Evolutionary conservation across 23 tunicate species (phyloP), one percentile per base, ranked within the genome.

Genomic region (Corella eumyota): DNA sequence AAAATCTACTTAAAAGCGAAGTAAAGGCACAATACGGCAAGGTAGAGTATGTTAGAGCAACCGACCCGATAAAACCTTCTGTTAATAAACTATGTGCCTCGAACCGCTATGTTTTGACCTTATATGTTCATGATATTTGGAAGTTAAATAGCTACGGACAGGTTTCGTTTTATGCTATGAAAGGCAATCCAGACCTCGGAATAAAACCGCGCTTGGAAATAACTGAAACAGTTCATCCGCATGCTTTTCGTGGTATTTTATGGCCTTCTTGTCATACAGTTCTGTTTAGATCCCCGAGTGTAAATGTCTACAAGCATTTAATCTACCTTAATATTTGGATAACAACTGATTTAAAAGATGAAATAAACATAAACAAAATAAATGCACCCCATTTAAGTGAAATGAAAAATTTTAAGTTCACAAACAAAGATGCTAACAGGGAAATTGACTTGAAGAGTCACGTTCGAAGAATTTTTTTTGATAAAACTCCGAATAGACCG

Each of bases 181-280:
- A n/a, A 22, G 45, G 48, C 50, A 45, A 33, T 25, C 66, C 31
- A 4, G 45, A 58, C 30, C 31, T 31, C 23, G 25, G 50, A 3
- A 33, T 24, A 44, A 4, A 58, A 24, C 30, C 56, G 2, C 54
- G 81, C n/a, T 52, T 66, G 72, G 88, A 88, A 56, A 56, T 77
- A 32, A 50, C 57, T n/a, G 68, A 61, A 17, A 69, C 75, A 20
- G 95, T 86, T n/a, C 85, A 77, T 26, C 95, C 95, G 15, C 86
- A 78, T 45, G 68, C 81, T 1, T 69, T 52, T 24, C 78, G 96
- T 6, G 78, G 52, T 31, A 34, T 88, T 31, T 50, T 88, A 62
- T 88, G 96, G 96, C 88, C 96, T 23, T 88, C 96, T 4, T 79
- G 88, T 32, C 75, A 58, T 35, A 34, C 38, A n/a, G 62, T 60